phyloP scores from a whole-genome alignment of 2,113 vertebrate genomes.

The Strix uralensis region DNA sequence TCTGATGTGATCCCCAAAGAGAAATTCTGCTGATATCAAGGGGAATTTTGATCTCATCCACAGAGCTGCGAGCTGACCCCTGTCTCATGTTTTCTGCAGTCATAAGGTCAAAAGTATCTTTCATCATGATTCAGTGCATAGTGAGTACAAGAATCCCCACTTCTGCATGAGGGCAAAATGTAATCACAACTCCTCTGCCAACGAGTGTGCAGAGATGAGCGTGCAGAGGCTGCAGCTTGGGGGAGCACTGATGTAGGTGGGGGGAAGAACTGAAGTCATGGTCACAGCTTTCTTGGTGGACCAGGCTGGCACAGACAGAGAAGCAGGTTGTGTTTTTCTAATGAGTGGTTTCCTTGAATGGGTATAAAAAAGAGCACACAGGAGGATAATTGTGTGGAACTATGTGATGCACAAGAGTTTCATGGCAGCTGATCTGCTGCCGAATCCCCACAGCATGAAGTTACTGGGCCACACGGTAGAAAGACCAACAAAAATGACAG shows the following conservation, averaged over 20 bases:
- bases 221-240: fast-evolving
- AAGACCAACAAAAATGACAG: not conserved
- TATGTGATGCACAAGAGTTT: not conserved
- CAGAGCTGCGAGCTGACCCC: not conserved
- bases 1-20: not conserved
- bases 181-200: fast-evolving
- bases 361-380: not conserved
- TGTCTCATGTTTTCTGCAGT: not conserved
- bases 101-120: not conserved
- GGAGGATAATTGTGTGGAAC: not conserved
- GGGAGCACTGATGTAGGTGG: fast-evolving
- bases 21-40: not conserved
- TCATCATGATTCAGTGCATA: not conserved
- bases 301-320: not conserved
- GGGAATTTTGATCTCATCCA: not conserved
- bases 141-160: not conserved
- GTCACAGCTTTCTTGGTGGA: not conserved
- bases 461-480: fast-evolving
- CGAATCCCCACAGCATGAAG: not conserved
- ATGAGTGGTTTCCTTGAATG: not conserved
- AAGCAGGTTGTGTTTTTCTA: not conserved
- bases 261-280: not conserved
- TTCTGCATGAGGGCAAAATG: not conserved
- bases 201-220: fast-evolving
- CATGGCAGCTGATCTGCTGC: fast-evolving